phyloP scores from a whole-genome alignment of 2,113 vertebrate species.

The Phalacrocorax carbo region DNA sequence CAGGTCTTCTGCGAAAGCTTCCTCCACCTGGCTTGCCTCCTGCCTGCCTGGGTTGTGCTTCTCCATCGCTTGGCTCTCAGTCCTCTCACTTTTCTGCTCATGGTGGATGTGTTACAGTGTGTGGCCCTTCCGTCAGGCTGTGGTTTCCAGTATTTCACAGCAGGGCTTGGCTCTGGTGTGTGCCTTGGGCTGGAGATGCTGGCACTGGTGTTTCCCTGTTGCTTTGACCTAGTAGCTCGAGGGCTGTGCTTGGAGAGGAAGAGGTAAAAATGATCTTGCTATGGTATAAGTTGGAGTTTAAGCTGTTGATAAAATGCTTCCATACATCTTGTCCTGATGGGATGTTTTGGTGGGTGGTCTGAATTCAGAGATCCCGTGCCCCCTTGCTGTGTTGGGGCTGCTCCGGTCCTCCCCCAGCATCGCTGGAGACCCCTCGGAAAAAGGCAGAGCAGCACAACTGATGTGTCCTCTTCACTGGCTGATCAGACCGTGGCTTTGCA shows the following conservation, averaged over 20 bases:
- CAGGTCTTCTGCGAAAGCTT: background rate
- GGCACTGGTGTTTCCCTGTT: background rate
- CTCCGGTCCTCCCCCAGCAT: background rate
- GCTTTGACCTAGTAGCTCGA: background rate
- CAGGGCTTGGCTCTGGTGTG: background rate
- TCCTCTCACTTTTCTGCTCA: background rate
- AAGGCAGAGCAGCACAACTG: background rate
- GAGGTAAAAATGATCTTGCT: background rate
- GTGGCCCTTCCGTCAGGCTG: background rate
- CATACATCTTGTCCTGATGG: background rate
- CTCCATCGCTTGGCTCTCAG: background rate
- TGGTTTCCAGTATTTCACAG: background rate
- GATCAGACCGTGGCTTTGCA: fast-evolving
- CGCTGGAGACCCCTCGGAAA: background rate
- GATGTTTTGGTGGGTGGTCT: background rate
- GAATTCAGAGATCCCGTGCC: background rate
- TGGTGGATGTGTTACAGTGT: fast-evolving
- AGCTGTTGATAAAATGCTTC: background rate
- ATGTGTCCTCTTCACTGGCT: background rate
- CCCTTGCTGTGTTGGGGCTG: fast-evolving
- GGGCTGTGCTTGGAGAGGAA: background rate
- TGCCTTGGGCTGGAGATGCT: background rate
- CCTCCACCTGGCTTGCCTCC: background rate
- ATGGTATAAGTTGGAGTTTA: background rate
- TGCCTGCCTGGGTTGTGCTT: background rate